Percentiles rank a stretch among this genome's conserved stretches.
Evolutionary conservation across 2,888 invertebrate species (phyloP).

Genomic region (Drosophila demipolita): DNA sequence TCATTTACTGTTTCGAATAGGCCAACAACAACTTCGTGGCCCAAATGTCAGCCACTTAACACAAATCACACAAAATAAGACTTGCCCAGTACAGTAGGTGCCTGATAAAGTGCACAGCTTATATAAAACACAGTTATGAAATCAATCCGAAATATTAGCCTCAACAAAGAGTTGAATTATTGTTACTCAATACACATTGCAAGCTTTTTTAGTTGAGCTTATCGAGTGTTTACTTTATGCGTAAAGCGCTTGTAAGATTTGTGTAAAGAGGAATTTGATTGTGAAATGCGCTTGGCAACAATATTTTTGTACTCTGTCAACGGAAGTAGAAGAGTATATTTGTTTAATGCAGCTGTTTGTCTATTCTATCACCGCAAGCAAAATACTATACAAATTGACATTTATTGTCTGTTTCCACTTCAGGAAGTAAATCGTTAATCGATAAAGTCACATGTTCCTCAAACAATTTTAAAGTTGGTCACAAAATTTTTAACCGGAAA

Average conservation of each 20-base stretch:
- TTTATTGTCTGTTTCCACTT: not conserved
- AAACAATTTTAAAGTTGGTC: not conserved
- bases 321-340: not conserved
- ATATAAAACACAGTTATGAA: not conserved
- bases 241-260: not conserved
- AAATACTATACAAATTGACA: too few species aligned
- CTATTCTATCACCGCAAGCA: too few species aligned
- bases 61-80: conserved; percentile 18
- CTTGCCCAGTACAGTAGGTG: conserved; percentile 19
- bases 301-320: not conserved
- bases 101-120: not conserved
- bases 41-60: conserved; percentile 40
- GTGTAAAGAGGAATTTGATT: conserved; percentile 24
- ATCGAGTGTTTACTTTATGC: conserved; percentile 16
- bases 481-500: not conserved
- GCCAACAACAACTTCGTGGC: conserved; percentile 25
- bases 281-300: conserved; percentile 36
- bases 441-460: too few species aligned
- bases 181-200: not conserved
- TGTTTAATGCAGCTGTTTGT: not conserved
- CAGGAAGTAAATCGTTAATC: too few species aligned
- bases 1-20: conserved; percentile 54
- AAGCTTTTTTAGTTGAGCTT: conserved; percentile 1
- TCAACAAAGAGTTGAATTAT: not conserved
- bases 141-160: not conserved